phyloP scores from a whole-genome alignment of 1,140 invertebrate species.

The Globodera rostochiensis region DNA sequence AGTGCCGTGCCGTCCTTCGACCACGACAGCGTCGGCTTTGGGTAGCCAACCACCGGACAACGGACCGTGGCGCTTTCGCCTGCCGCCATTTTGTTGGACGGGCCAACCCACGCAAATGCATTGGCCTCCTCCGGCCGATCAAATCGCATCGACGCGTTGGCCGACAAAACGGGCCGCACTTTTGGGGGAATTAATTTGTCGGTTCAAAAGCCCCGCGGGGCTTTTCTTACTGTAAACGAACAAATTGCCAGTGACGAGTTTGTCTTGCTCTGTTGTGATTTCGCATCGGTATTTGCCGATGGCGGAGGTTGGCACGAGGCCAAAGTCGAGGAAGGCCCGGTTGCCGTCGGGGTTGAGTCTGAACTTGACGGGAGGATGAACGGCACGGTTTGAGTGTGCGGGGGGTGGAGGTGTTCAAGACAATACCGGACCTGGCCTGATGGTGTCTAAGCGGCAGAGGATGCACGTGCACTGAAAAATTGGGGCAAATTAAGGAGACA shows the following conservation, averaged over 20 bases:
- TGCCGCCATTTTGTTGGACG: not conserved
- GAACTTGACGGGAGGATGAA: not conserved
- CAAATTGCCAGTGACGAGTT: constrained; percentile 25
- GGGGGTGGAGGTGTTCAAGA: not conserved
- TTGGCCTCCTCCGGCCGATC: constrained; percentile 20
- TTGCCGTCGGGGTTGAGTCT: constrained; percentile 15
- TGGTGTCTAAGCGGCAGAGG: constrained; percentile 10
- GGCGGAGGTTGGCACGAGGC: constrained; percentile 12
- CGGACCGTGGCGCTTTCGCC: constrained; percentile 17
- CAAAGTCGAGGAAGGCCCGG: constrained; percentile 30
- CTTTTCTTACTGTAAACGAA: constrained; percentile 29
- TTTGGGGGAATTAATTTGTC: not conserved
- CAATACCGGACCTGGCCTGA: constrained; percentile 15
- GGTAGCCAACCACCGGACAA: constrained; percentile 28
- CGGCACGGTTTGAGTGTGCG: too few species aligned
- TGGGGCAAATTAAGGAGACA: not conserved
- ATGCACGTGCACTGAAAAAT: constrained; percentile 5
- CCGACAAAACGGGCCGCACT: constrained; percentile 27
- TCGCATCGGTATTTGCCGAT: constrained; percentile 35
- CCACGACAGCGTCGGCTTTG: constrained; percentile 21
- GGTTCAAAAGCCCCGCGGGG: not conserved
- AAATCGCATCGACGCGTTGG: constrained; percentile 16
- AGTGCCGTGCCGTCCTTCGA: constrained; percentile 25
- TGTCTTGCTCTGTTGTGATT: constrained; percentile 9
- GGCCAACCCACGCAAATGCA: constrained; percentile 12